A percentile compares a stretch with the other conserved stretches of the same genome.
Conservation (phyloP, 2,113 vertebrate species). For the Gopherus flavomarginatus region DNA sequence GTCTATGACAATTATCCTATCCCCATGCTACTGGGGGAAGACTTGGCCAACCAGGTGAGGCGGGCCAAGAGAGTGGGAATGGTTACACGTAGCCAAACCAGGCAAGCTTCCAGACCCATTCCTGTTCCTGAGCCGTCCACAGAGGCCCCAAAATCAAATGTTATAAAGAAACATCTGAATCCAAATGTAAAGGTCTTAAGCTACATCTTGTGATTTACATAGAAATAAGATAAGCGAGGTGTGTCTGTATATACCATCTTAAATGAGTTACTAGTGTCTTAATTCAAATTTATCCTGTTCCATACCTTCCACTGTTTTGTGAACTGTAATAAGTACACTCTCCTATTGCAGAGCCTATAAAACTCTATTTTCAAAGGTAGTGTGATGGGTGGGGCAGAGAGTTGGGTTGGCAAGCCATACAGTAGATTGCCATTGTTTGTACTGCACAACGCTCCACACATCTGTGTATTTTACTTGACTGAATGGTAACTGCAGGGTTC, state of each 20-base stretch:
- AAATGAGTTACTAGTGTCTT: not conserved
- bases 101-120: no score
- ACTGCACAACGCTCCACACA: conserved; percentile 34
- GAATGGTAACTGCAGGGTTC: conserved; percentile 40
- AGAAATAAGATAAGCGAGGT: not conserved
- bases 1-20: no score
- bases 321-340: not conserved
- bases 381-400: not conserved
- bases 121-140: no score
- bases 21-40: no score
- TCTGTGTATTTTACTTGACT: conserved; percentile 47
- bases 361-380: not conserved
- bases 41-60: no score
- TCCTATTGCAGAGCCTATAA: not conserved
- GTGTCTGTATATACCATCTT: not conserved
- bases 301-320: not conserved
- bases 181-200: not conserved
- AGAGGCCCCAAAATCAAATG: not conserved
- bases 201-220: not conserved
- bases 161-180: accelerated
- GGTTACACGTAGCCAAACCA: no score
- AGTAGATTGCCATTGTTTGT: conserved; percentile 34
- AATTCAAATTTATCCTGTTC: not conserved
- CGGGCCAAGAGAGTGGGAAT: no score
- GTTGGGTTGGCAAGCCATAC: conserved; percentile 47